Base-by-base conservation (phyloP, 2,797 vertebrate genomes). In the Sebastes hopkinsi region DNA sequence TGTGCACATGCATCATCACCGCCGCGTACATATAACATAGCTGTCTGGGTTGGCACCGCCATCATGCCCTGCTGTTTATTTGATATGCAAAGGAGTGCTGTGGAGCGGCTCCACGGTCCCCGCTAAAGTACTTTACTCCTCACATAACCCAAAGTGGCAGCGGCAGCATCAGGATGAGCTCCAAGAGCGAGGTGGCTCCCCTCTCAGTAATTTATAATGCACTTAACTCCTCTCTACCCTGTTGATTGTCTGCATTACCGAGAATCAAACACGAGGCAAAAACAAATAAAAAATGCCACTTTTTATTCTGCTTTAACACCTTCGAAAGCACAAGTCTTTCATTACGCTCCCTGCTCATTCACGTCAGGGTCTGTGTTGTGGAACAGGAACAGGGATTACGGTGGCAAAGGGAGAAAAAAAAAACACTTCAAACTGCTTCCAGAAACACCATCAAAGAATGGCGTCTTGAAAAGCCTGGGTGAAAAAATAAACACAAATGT, bases 61-160 rank as follows among this genome's bases (percentile, higher is more conserved):
- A 87, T 85, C 84, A 54, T 82, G 84, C 91, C 88, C 89, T 84
- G 88, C 92, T 92, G 92, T 95, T 94, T 93, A 94, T 95, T 96
- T 96, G 93, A 95, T 95, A 96, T 96, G 94, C 95, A 96, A 95
- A 96, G 92, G 91, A 95, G 94, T 81, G 83, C 88, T 83, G 92
- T 88, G 92, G 89, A 84, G 92, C 90, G 89, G 94, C 90, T 89
- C 92, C 92, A 94, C 92, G 90, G 87, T 95, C 89, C 86, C 86
- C 74, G 92, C 94, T 95, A 95, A 96, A 96, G 92, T 93, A 93
- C 94, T 94, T 95, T 95, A 92, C 92, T 95, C 91, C 91, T 93
- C 94, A 92, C 94, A 94, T 95, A 96, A 96, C 94, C 94, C 90
- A 92, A 95, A 95, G 96, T 96, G 95, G 95, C 95, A 95, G 93